Evolutionary conservation across 1,140 invertebrate species (phyloP), one percentile per base, ranked within the genome.

Genomic region (Papilio polytes): DNA sequence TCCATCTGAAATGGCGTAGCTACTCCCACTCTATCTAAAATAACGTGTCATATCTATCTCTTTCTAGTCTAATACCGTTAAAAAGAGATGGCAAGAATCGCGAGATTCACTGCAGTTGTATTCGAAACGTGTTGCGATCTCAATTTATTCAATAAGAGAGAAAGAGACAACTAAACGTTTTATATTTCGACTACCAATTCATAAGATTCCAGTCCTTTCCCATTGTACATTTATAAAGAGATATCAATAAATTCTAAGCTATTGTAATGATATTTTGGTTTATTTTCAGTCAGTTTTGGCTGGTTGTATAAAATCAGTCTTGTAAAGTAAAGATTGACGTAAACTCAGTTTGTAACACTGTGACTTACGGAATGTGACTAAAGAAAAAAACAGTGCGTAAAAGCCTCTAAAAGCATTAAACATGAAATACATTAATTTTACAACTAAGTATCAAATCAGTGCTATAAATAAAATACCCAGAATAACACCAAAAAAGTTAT

Each of bases 251-350:
- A 12, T 26, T 70, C 26, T 36, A 36, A 31, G 8, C 26, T 70
- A 70, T 70, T 70, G 63, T 70, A 63, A 3, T 22, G 12, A 63
- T 70, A 70, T 70, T 70, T 70, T 70, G 13, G 63, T 70, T 70
- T 70, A 70, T 8, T 70, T 36, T 70, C 63, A 70, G 26, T 70
- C 63, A 31, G 63, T 31, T 70, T 13, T 70, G 4, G 63, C 63
- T 70, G 59, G 20, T 63, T 10, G 63, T 18, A 15, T 31, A 63
- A 70, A 31, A 70, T 70, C 63, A 70, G 63, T 70, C 63, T 70
- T 70, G 63, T 70, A 18, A 15, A 15, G 63, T 36, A 31, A 15
- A 31, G 13, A 31, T 66, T 8, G 12, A 63, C 9, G 9, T 31
- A 70, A 36, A 31, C 15, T 36, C 63, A 70, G 63, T 70, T 26